Base-by-base conservation (phyloP, 1,140 invertebrate genomes). In the Alviniconcha marisindica region DNA sequence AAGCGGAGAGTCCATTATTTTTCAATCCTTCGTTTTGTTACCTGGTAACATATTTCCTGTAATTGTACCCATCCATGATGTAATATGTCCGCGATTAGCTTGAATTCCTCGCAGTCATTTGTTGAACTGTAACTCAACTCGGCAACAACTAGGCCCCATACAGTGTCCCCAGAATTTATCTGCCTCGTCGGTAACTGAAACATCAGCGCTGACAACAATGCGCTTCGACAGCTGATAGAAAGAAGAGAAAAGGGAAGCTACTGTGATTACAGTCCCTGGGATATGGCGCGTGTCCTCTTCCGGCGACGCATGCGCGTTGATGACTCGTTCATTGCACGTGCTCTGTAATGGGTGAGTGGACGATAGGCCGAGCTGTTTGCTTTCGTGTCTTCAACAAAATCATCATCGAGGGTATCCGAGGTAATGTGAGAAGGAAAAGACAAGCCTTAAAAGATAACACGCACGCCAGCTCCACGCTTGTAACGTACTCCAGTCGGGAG, bases 281-380 rank as follows among this genome's bases (percentile, higher is more conserved):
- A 71, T 36, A 71, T 21, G 69, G 36, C 69, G 36, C 69, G 69
- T 71, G 69, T 18, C 69, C 2, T 14, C 69, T 71, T 71, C 69
- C 69, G 69, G 69, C 69, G 69, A 40, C 69, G 69, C 69, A 71
- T 71, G 69, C 69, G 69, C 69, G 40, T 36, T 71, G 69, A 71
- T 71, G 69, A 71, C 69, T 71, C 69, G 69, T 71, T 40, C 69
- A 71, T 71, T 71, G 69, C 69, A 71, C 69, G 69, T 71, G 69
- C 40, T 71, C 69, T 10, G 63, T 60, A 60, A 5, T 60, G 56
- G 56, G 56, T 14, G 56, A 31, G 18, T 33, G 69, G 2, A 31
- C 33, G 69, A 33, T 33, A 71, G 36, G 28, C n/a, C 10, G 31
- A 33, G 36, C 21, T 40, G 44, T 71, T 28, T 60, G 63, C 28